These are phyloP conservation scores for Spodoptera littoralis DNA, from an alignment of 2,888 invertebrate species.

Conservation along the genomic window DNA sequence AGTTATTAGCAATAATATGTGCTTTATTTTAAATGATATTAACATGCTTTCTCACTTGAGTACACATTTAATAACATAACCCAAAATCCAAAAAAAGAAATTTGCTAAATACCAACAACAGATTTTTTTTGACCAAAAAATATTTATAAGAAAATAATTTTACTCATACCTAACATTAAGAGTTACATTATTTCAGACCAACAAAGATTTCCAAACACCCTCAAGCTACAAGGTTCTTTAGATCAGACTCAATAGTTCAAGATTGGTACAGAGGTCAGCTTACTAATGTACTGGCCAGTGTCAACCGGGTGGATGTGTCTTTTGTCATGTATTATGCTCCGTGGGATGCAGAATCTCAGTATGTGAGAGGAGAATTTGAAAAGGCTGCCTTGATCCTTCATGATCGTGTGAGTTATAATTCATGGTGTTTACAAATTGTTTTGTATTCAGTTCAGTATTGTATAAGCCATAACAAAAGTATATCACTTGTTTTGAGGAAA, in stretches of 20 bases:
- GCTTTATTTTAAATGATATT: too few species aligned
- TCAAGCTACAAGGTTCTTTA: constrained; percentile 92
- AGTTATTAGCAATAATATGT: too few species aligned
- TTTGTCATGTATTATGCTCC: constrained; percentile 98
- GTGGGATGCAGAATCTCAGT: constrained; percentile 96
- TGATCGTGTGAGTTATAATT: constrained; percentile 89
- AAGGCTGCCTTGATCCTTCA: constrained; percentile 91
- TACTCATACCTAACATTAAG: not conserved
- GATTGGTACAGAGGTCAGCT: constrained; percentile 95
- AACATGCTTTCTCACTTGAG: too few species aligned
- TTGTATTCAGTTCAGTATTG: too few species aligned
- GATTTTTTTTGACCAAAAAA: too few species aligned
- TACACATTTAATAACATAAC: too few species aligned
- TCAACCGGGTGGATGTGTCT: constrained; percentile 92
- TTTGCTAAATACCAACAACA: too few species aligned
- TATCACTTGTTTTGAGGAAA: too few species aligned
- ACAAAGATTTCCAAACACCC: constrained; percentile 82
- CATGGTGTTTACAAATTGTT: too few species aligned
- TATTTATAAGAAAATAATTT: too few species aligned
- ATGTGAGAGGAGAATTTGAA: constrained; percentile 92
- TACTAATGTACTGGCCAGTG: constrained; percentile 89
- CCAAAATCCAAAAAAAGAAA: too few species aligned
- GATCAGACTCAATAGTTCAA: constrained; percentile 90
- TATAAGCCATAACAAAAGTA: too few species aligned
- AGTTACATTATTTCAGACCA: constrained; percentile 62